Base-by-base conservation (phyloP, 2,888 invertebrate species). In the Nymphalis c-album region DNA sequence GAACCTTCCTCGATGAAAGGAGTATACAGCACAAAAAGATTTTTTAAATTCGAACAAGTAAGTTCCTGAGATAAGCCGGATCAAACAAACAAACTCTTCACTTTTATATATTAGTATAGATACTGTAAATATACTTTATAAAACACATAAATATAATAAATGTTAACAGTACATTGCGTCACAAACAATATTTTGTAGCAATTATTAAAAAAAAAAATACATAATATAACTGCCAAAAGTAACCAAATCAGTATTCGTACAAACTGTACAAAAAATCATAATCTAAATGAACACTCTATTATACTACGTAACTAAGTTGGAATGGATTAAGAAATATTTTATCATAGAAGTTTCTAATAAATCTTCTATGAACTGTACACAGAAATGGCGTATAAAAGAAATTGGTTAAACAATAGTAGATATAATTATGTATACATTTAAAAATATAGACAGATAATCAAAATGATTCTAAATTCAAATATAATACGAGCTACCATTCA, bases 291-390 rank as follows among this genome's bases (percentile, higher is more conserved):
- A 64, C 60, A 55, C 64, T 64, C 63, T 7, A 57, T 57, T 57
- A 48, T n/a, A 78, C 63, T 74, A 77, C 74, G 75, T 78, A 68
- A 75, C 78, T 81, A 82, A 69, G 67, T 55, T 82, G 84, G 85
- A 85, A 84, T 85, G 85, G 77, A 81, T 31, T 13, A 53, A 47
- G 40, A 26, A 64, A 58, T 40, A 69, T 62, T 61, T 18, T 20
- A 60, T 53, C 46, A 53, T 8, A 48, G 48, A 59, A 46, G 48
- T 18, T 53, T 26, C 22, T 53, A 53, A 26, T 26, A 20, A 2
- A 53, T 10, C 53, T 26, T 13, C 22, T 53, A 53, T 17, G 10
- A 26, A 18, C 35, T 57, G 57, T 40, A 57, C 57, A 57, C 5
- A 17, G 31, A 51, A 53, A 50, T 17, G 60, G n/a, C 16, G 7